phyloP scores from a whole-genome alignment of 2,113 vertebrate genomes.

The Ctenomys sociabilis region DNA sequence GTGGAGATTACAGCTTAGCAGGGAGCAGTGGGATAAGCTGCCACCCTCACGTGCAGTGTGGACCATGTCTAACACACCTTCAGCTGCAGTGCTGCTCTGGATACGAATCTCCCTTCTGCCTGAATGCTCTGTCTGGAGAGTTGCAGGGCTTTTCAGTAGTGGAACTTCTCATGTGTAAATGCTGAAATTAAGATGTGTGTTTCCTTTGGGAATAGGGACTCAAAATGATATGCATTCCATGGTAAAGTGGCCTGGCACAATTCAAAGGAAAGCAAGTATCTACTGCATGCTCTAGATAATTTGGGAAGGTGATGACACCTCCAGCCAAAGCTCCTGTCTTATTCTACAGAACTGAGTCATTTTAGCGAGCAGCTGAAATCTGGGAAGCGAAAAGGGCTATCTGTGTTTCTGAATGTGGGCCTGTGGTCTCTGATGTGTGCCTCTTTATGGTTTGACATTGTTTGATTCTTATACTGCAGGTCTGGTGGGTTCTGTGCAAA shows the following conservation, averaged over 20 bases:
- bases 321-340: background rate
- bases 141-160: background rate
- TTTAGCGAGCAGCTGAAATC: background rate
- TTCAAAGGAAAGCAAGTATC: conserved; percentile 11
- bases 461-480: background rate
- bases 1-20: background rate
- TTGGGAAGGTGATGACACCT: background rate
- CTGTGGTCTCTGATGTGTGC: background rate
- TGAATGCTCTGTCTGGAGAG: background rate
- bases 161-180: conserved; percentile 3
- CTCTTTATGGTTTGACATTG: background rate
- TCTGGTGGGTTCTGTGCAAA: background rate
- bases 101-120: background rate
- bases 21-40: background rate
- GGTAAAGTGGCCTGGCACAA: background rate
- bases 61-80: accelerated
- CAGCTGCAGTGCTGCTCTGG: background rate
- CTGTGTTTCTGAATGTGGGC: background rate
- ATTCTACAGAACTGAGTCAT: background rate
- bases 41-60: background rate
- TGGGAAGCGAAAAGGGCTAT: background rate
- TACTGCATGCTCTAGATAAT: background rate
- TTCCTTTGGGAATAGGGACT: background rate
- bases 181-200: background rate
- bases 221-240: background rate